Evolutionary conservation across 1,140 invertebrate genomes (phyloP).

Genomic region (Drosophila aff.): DNA sequence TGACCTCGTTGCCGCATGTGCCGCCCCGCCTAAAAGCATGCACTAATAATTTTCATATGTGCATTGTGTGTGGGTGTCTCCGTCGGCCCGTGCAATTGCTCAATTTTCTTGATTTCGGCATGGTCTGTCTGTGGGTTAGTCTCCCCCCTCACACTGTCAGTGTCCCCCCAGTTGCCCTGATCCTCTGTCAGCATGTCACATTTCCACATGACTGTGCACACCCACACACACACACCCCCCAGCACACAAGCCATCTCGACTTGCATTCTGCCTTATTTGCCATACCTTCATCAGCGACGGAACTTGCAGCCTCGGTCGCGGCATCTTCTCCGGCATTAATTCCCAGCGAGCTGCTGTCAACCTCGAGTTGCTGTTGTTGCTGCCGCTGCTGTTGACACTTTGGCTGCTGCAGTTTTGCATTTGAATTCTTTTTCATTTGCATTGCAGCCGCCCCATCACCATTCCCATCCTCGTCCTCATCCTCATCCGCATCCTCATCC

Average conservation of each 20-base stretch:
- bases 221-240: constrained; percentile 11
- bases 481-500: constrained; percentile 8
- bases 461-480: neutral
- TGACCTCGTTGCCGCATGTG: constrained; percentile 69
- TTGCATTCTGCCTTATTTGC: constrained; percentile 74
- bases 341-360: constrained; percentile 73
- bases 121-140: constrained; percentile 63
- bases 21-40: constrained; percentile 76
- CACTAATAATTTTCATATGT: constrained; percentile 82
- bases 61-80: constrained; percentile 50
- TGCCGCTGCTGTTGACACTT: constrained; percentile 61
- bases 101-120: constrained; percentile 77
- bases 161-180: constrained; percentile 5
- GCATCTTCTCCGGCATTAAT: constrained; percentile 75
- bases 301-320: constrained; percentile 62
- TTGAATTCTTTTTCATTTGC: constrained; percentile 78
- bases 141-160: neutral
- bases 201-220: constrained; percentile 68
- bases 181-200: constrained; percentile 59
- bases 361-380: constrained; percentile 33
- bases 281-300: constrained; percentile 80
- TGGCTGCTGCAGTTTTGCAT: constrained; percentile 71
- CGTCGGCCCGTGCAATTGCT: constrained; percentile 67
- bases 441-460: constrained; percentile 38
- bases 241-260: constrained; percentile 29